These are phyloP conservation scores for Chelonus insularis DNA, from an alignment of 1,140 invertebrate genomes.

Conservation along the genomic window DNA sequence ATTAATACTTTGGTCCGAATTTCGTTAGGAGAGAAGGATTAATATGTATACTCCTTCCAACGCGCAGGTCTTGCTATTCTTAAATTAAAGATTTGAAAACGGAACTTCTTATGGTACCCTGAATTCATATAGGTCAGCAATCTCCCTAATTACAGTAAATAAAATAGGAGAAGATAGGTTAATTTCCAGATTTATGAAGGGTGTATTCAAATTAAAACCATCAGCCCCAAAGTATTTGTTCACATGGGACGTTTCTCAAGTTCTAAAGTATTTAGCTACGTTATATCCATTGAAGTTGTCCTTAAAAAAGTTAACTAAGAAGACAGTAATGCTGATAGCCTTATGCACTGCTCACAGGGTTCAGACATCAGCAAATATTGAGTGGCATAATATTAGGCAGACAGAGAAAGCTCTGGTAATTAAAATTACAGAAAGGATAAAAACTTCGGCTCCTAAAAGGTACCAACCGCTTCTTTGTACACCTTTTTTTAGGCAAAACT, in stretches of 20 bases:
- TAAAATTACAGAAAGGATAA: neutral
- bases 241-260: slow-evolving; percentile 8
- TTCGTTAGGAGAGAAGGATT: no score
- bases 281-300: neutral
- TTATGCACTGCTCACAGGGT: slow-evolving; percentile 6
- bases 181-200: neutral
- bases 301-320: neutral
- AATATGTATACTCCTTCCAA: no score
- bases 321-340: slow-evolving; percentile 8
- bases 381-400: neutral
- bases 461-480: neutral
- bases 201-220: neutral
- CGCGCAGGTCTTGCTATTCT: neutral
- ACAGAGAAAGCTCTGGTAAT: neutral
- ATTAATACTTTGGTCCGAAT: slow-evolving; percentile 18
- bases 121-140: neutral
- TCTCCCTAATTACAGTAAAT: neutral
- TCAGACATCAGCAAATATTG: slow-evolving; percentile 4
- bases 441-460: no score
- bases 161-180: neutral
- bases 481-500: neutral
- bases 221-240: neutral
- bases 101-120: neutral
- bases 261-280: neutral
- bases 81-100: slow-evolving; percentile 2